Percentiles rank a stretch among this genome's conserved stretches.
Conservation (phyloP, 2,113 vertebrate species). For the Solenodon paradoxus region DNA sequence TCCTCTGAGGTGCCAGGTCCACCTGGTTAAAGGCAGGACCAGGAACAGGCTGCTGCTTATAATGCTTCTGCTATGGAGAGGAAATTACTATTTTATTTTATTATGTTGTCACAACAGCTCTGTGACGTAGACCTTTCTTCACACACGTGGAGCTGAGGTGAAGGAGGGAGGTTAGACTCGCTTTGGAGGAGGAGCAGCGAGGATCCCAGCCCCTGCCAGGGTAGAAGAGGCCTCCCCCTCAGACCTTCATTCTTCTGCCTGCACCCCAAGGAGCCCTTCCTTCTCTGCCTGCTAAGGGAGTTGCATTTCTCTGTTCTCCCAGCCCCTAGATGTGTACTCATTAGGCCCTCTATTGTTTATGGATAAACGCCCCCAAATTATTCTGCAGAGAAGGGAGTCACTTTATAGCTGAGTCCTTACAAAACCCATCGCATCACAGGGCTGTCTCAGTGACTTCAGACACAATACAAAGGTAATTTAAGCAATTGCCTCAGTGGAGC, state of each 20-base stretch:
- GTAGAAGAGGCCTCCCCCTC: no score
- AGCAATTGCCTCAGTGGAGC: not conserved
- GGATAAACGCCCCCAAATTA: not conserved
- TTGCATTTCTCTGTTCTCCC: not conserved
- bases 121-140: not conserved
- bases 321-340: not conserved
- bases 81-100: not conserved
- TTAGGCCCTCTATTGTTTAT: not conserved
- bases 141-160: accelerated
- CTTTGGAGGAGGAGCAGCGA: accelerated
- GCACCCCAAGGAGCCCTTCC: accelerated
- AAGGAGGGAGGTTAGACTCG: not conserved
- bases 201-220: not conserved
- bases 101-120: not conserved
- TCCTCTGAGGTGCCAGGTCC: not conserved
- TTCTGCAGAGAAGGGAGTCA: not conserved
- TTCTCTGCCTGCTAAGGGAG: not conserved
- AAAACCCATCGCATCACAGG: not conserved
- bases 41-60: not conserved
- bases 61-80: not conserved
- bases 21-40: not conserved
- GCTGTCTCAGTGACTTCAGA: not conserved
- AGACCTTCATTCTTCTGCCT: accelerated
- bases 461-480: not conserved
- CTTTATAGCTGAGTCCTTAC: not conserved